Evolutionary conservation across 2,888 invertebrate species (phyloP).

Genomic region (Agrochola lychnidis): DNA sequence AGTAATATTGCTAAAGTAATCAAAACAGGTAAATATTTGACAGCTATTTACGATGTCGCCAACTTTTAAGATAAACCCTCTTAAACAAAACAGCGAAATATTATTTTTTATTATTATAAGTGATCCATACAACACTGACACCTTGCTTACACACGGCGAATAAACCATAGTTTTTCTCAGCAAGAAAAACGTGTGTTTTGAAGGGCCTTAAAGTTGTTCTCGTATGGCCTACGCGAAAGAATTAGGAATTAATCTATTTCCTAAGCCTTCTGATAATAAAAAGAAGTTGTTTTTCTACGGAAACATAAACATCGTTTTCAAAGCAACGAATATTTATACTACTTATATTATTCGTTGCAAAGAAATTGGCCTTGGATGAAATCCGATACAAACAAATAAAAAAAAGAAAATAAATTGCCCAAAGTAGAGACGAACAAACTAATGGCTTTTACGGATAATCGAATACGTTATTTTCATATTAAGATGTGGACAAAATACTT

Average conservation of each 20-base stretch:
- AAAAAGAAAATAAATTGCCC: slow-evolving; percentile 53
- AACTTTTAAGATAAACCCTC: no score
- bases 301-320: slow-evolving; percentile 1
- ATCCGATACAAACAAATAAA: slow-evolving; percentile 48
- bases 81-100: no score
- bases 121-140: no score
- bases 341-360: slow-evolving; percentile 6
- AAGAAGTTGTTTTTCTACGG: slow-evolving; percentile 4
- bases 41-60: not conserved
- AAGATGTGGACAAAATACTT: slow-evolving; percentile 34
- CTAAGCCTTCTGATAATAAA: not conserved
- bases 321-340: slow-evolving; percentile 4
- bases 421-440: slow-evolving; percentile 46
- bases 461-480: slow-evolving; percentile 59
- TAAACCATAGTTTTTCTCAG: no score
- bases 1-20: no score
- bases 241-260: not conserved
- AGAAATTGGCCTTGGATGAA: slow-evolving; percentile 41
- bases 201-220: not conserved
- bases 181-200: no score
- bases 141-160: no score
- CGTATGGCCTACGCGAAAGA: no score
- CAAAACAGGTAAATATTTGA: no score
- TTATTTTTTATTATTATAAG: no score
- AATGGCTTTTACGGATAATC: slow-evolving; percentile 59